Evolutionary conservation across 2,888 invertebrate species (phyloP), one percentile per base, ranked within the genome.

Genomic region (Nomada fabriciana): DNA sequence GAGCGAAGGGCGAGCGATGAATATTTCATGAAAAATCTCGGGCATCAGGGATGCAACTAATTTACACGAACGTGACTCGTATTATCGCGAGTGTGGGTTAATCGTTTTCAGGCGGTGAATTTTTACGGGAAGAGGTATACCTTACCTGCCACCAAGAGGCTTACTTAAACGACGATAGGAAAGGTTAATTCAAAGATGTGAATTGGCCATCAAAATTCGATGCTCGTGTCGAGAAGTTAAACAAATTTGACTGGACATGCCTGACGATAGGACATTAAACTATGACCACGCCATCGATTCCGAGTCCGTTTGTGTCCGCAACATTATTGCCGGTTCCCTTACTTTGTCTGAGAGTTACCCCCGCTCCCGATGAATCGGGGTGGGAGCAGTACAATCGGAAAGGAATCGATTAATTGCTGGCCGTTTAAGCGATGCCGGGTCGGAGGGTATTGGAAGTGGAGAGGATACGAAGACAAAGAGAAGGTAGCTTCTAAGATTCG

Each of bases 401-500:
- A 71, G 42, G 75, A 74, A 87, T 86, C 76, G 69, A 87, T 87
- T 87, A 87, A 87, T 72, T 69, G 57, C 4, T 50, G 23, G 50
- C 67, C 36, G 63, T 59, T 36, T 25, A 29, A 72, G 52, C 18
- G 69, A 76, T n/a, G 63, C 50, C 9, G 59, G 25, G 25, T 23
- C 13, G 25, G 29, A 43, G 36, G 36, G 11, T 36, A 36, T 0
- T 36, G 36, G 7, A 0, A 36, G 36, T 7, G 36, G 36, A 7
- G 36, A 36, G 36, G 36, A 36, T 36, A 1, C 36, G 64, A 42
- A 53, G 65, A 69, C 60, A 72, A 61, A 53, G 70, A 29, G 61
- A 60, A 23, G 70, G 80, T 68, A 76, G 53, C 67, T 71, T 42
- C 47, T 52, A 73, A 70, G 80, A 75, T 72, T 55, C 72, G 9